These are phyloP conservation scores for Otocyon megalotis DNA, from an alignment of 2,113 vertebrate species.

Conservation along the genomic window DNA sequence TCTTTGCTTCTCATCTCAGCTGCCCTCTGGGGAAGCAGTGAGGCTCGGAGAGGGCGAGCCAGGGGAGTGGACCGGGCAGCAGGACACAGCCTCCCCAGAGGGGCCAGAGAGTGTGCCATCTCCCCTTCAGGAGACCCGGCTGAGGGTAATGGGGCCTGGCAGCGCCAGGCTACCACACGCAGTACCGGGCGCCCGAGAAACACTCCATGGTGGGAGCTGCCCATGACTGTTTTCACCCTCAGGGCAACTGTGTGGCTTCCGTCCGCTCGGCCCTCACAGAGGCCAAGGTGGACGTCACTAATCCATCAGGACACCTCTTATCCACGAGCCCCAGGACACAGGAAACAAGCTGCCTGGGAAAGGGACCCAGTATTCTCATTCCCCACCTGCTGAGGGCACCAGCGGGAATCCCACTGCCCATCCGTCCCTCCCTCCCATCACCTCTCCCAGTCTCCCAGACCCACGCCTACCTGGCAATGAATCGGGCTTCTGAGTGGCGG, in stretches of 20 bases:
- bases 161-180: rapidly evolving
- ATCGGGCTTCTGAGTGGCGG: conserved; percentile 94
- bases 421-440: rapidly evolving
- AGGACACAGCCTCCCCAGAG: not conserved
- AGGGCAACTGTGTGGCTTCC: rapidly evolving
- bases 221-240: not conserved
- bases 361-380: not conserved
- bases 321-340: not conserved
- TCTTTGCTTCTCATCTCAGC: not conserved
- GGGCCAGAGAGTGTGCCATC: rapidly evolving
- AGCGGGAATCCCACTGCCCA: rapidly evolving
- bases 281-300: not conserved
- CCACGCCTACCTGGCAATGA: conserved; percentile 91
- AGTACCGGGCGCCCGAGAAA: not conserved
- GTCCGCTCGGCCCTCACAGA: rapidly evolving
- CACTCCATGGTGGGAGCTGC: too few relatives aligned
- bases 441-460: not conserved
- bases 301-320: rapidly evolving
- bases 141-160: not conserved
- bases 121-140: not conserved
- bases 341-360: rapidly evolving
- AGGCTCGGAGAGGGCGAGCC: rapidly evolving
- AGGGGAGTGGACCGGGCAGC: not conserved
- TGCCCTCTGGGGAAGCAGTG: not conserved
- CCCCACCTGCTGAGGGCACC: rapidly evolving